Base-by-base conservation (phyloP, 1,140 invertebrate species). In the Tribolium madens region DNA sequence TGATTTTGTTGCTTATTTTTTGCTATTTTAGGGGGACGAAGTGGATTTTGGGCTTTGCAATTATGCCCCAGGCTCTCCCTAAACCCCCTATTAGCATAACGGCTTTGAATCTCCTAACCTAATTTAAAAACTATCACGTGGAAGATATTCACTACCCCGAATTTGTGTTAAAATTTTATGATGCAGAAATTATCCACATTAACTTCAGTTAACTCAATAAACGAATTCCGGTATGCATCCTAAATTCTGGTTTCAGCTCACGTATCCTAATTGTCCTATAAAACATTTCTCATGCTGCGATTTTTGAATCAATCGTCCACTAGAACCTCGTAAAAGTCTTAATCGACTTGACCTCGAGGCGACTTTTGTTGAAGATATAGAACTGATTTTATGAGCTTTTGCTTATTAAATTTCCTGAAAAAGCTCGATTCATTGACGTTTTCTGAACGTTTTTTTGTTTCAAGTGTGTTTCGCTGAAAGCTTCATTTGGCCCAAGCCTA, bases 291-390 rank as follows among this genome's bases (percentile, higher is more conserved):
- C 46, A 5, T 12, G 9, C n/a, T 13, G 53, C 17, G 53, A 60
- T 60, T 60, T 60, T 60, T 60, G 53, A 60, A 60, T 60, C 53
- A 60, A 60, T 60, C 21, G 53, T 3, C 17, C 15, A 26, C 53
- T 15, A 26, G 53, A 10, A 60, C 2, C 9, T 21, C 18, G 18
- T 57, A 21, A 57, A 26, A 21, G 17, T n/a, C 15, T 57, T 57
- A 57, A 57, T n/a, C n/a, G n/a, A n/a, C n/a, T n/a, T n/a, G n/a
- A n/a, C n/a, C n/a, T n/a, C n/a, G n/a, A n/a, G n/a, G n/a, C n/a
- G 53, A 26, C 53, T 60, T 60, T 60, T 53, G 53, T 60, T 60
- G 50, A 2, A 7, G 53, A 26, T 21, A 60, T 60, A 60, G 21
- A 60, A 60, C 2, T 60, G 53, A 60, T 60, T 60, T 60, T 17